These are phyloP conservation scores for Erpobdella octoculata DNA, from an alignment of 2,888 invertebrate species.

Conservation along the genomic window DNA sequence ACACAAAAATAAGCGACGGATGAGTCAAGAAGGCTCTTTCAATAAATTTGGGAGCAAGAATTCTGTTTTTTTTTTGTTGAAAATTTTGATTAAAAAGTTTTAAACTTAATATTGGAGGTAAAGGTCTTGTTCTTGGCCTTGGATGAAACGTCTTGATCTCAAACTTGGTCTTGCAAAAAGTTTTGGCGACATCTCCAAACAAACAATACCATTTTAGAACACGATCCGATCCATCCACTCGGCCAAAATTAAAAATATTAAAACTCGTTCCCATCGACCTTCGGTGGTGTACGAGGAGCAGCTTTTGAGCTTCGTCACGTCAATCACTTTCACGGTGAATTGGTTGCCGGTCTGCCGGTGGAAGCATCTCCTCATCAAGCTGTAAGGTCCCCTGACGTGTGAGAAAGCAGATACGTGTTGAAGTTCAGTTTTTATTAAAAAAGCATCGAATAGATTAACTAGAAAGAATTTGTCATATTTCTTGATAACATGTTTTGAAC, in stretches of 20 bases:
- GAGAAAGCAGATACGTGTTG: slow-evolving; percentile 20
- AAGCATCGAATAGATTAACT: background rate
- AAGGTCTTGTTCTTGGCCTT: too few relatives aligned
- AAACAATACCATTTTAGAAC: too few relatives aligned
- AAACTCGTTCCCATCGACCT: background rate
- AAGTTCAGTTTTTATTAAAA: background rate
- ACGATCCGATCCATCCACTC: too few relatives aligned
- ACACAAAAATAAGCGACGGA: too few relatives aligned
- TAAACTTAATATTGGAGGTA: too few relatives aligned
- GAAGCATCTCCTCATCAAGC: slow-evolving; percentile 85
- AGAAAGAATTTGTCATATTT: too few relatives aligned
- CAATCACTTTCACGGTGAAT: slow-evolving; percentile 96
- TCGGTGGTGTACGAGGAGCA: slow-evolving; percentile 74
- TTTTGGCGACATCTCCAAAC: background rate
- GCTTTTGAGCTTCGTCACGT: slow-evolving; percentile 91
- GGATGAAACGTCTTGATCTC: too few relatives aligned
- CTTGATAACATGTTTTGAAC: too few relatives aligned
- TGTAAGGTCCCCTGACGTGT: slow-evolving; percentile 72
- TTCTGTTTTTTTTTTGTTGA: too few relatives aligned
- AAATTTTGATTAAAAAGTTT: too few relatives aligned
- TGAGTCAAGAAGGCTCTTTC: too few relatives aligned
- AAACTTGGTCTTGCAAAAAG: background rate
- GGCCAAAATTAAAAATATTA: background rate
- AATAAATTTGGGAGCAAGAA: too few relatives aligned
- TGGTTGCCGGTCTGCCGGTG: slow-evolving; percentile 87